A percentile compares a stretch with the other conserved stretches of the same genome.
These are phyloP conservation scores for Lasiurus borealis DNA, from an alignment of 2,113 vertebrate genomes.

Conservation along the genomic window DNA sequence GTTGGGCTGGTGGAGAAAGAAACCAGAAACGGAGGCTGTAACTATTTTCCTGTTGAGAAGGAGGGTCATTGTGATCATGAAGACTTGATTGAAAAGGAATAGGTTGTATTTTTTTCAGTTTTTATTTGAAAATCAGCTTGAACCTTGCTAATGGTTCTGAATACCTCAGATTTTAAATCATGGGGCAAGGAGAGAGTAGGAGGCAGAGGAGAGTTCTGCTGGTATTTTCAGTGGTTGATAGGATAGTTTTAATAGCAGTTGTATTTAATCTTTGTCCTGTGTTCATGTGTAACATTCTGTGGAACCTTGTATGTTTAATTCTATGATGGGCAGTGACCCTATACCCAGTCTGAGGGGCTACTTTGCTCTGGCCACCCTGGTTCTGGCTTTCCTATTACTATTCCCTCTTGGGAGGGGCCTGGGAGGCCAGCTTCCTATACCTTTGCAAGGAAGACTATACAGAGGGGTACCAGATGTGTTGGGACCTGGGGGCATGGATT, in stretches of 20 bases:
- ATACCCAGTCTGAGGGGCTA: not conserved
- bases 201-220: not conserved
- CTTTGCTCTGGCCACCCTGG: not conserved
- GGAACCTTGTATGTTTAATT: not conserved
- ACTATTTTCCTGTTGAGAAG: not conserved
- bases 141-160: slow-evolving; percentile 21
- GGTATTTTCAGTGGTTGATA: not conserved
- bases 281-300: not conserved
- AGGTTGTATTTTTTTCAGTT: not conserved
- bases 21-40: not conserved
- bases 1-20: not conserved
- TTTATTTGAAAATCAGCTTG: slow-evolving; percentile 39
- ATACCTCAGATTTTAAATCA: slow-evolving; percentile 44
- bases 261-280: slow-evolving; percentile 35
- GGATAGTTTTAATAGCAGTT: not conserved
- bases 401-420: not conserved
- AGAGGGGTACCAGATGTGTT: not conserved
- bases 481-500: no score
- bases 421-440: not conserved
- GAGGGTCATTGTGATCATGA: not conserved
- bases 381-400: not conserved
- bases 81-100: not conserved
- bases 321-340: not conserved
- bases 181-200: not conserved
- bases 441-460: not conserved